Evolutionary conservation across 1,140 invertebrate species (phyloP).

Genomic region (Cydia splendana): DNA sequence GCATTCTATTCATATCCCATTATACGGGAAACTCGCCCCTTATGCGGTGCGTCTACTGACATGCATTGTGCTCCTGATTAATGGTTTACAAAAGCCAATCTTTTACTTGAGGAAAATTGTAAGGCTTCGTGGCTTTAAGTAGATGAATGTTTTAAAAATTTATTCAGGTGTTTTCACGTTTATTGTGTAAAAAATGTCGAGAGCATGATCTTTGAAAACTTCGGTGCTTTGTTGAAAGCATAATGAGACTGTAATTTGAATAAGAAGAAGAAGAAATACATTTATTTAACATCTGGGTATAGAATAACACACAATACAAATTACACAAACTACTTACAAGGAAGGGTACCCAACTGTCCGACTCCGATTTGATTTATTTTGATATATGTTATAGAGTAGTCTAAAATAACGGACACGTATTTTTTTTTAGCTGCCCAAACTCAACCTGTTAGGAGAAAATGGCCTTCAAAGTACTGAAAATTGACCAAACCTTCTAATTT

Average conservation of each 20-base stretch:
- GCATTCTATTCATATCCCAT: constrained; percentile 71
- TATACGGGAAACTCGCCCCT: constrained; percentile 68
- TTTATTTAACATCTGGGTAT: no score
- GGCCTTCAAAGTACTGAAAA: no score
- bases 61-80: constrained; percentile 73
- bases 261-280: no score
- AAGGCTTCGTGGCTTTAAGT: constrained; percentile 25
- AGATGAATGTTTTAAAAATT: constrained; percentile 26
- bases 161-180: constrained; percentile 11
- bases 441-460: no score
- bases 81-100: constrained; percentile 66
- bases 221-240: background rate
- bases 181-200: constrained; percentile 29
- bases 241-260: background rate
- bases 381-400: no score
- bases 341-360: no score
- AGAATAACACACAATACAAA: no score
- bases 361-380: no score
- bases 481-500: no score
- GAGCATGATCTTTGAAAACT: constrained; percentile 49
- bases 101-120: constrained; percentile 58
- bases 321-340: no score
- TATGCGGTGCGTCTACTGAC: constrained; percentile 66
- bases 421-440: no score
- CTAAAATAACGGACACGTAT: no score